phyloP scores from a whole-genome alignment of 2,797 vertebrate species.

The Carcharodon carcharias region DNA sequence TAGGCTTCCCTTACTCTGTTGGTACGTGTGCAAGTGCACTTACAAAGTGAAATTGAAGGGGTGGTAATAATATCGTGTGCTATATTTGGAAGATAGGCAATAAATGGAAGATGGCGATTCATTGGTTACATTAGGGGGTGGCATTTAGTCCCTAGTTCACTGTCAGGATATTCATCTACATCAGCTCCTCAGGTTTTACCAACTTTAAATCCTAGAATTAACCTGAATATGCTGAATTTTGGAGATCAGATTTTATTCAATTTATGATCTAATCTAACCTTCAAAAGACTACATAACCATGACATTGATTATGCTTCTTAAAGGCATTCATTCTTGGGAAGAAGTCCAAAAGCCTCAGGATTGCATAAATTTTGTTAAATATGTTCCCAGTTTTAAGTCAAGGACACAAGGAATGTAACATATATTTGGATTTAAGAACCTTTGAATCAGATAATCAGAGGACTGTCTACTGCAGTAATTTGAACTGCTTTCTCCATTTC shows the following conservation, averaged over 20 bases:
- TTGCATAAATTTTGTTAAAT: neutral
- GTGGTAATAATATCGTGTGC: neutral
- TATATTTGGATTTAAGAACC: slow-evolving; percentile 27
- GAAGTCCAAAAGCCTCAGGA: neutral
- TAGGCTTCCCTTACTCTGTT: neutral
- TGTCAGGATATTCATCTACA: neutral
- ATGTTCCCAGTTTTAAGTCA: neutral
- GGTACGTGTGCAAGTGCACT: neutral
- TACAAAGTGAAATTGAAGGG: neutral
- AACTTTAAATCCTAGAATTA: neutral
- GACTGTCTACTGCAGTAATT: neutral
- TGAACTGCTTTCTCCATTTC: neutral
- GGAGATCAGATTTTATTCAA: neutral
- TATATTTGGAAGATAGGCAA: neutral
- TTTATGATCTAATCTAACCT: neutral
- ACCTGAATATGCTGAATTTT: neutral
- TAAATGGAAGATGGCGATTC: neutral
- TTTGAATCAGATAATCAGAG: slow-evolving; percentile 21
- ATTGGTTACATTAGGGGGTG: neutral
- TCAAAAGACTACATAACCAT: neutral
- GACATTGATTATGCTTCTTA: neutral
- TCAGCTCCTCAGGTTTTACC: neutral
- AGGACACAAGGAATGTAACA: neutral
- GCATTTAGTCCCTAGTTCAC: neutral
- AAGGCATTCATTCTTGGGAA: neutral